Evolutionary conservation across 2,113 vertebrate species (phyloP).

Genomic region (Myotis davidii): DNA sequence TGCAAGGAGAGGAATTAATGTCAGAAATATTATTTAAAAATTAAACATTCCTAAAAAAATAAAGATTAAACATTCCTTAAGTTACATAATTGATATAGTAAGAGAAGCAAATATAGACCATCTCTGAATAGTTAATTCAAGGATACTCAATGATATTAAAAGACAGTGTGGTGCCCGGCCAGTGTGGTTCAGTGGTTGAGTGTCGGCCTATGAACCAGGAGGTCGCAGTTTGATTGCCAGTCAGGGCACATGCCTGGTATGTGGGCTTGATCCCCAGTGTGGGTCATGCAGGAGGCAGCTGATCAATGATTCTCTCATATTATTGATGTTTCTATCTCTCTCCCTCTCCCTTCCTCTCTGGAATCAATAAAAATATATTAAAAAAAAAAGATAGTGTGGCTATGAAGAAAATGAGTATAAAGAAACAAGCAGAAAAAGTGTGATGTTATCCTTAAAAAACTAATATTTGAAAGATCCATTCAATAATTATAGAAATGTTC

Average conservation of each 20-base stretch:
- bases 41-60: neutral
- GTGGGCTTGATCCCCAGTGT: no score
- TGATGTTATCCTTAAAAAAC: neutral
- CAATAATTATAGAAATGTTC: neutral
- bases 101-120: neutral
- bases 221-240: no score
- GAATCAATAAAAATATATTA: no score
- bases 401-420: neutral
- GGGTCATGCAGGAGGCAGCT: no score
- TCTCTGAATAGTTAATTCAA: neutral
- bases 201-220: no score
- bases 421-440: neutral
- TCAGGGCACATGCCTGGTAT: no score
- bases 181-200: no score
- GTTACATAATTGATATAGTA: neutral
- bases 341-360: no score
- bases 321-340: no score
- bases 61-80: neutral
- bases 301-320: no score
- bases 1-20: neutral
- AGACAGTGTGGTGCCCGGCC: neutral
- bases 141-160: neutral
- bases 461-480: neutral
- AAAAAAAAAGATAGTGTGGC: no score
- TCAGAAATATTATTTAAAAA: constrained; percentile 16